phyloP scores from a whole-genome alignment of 2,888 invertebrate species.

The Drosophila pseudotakahashii region DNA sequence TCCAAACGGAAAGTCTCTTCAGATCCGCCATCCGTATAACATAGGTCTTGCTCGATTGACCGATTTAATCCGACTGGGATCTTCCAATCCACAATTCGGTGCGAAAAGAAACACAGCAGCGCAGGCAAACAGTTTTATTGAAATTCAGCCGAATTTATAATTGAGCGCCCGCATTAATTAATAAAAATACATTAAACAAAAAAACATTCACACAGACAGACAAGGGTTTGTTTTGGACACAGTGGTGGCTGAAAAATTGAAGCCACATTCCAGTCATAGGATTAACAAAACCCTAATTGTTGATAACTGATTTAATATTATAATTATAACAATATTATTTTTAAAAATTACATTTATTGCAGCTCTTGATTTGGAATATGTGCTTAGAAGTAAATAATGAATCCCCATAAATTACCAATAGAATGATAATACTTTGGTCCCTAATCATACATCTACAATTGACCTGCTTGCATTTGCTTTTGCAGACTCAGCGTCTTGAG shows the following conservation, averaged over 20 bases:
- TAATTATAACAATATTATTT: no score
- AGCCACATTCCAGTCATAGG: not conserved
- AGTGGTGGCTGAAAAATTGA: slow-evolving; percentile 15
- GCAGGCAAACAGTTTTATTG: slow-evolving; percentile 41
- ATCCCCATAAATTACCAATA: not conserved
- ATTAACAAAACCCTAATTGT: not conserved
- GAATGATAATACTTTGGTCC: slow-evolving; percentile 11
- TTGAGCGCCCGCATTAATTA: slow-evolving; percentile 52
- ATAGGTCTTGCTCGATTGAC: slow-evolving; percentile 31
- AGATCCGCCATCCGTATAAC: slow-evolving; percentile 13
- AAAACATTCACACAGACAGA: slow-evolving; percentile 13
- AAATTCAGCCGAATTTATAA: slow-evolving; percentile 48
- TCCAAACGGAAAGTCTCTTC: slow-evolving; percentile 16
- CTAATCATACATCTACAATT: slow-evolving; percentile 16
- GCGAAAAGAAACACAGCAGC: slow-evolving; percentile 7
- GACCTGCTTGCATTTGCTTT: slow-evolving; percentile 5
- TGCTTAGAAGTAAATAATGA: not conserved
- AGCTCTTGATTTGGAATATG: not conserved
- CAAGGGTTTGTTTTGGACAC: slow-evolving; percentile 33
- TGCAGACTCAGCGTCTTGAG: not conserved
- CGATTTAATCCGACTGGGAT: slow-evolving; percentile 36
- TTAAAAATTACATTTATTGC: not conserved
- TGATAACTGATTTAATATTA: no score
- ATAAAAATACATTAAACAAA: slow-evolving; percentile 47
- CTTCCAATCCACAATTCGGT: slow-evolving; percentile 9